phyloP scores from a whole-genome alignment of 1,140 invertebrate species.

The Nylanderia fulva region DNA sequence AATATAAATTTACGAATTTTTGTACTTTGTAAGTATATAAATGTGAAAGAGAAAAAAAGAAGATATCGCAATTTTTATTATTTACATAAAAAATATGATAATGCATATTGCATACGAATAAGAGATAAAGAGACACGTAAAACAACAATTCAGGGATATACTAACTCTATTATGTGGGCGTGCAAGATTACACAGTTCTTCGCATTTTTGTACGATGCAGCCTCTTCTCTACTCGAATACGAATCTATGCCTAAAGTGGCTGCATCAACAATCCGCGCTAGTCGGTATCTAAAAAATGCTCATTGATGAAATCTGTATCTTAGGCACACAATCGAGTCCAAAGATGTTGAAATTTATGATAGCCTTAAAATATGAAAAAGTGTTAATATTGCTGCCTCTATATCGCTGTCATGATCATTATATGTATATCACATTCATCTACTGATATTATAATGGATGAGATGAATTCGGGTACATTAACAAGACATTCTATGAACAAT shows the following conservation, averaged over 20 bases:
- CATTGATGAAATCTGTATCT: constrained; percentile 31
- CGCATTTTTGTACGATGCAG: constrained; percentile 50
- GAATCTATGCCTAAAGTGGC: constrained; percentile 58
- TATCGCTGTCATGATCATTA: not conserved
- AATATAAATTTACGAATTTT: constrained; percentile 6
- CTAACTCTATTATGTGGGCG: constrained; percentile 71
- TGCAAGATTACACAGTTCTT: constrained; percentile 68
- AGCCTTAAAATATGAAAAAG: not conserved
- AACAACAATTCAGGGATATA: constrained; percentile 45
- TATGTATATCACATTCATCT: not conserved
- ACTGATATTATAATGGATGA: not conserved
- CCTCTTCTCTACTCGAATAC: constrained; percentile 37
- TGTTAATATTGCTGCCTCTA: not conserved
- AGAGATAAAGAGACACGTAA: not conserved
- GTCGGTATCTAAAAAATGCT: constrained; percentile 63
- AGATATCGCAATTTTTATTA: not conserved
- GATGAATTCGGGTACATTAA: constrained; percentile 20
- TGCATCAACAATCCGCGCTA: constrained; percentile 62
- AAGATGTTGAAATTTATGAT: not conserved
- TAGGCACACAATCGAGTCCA: not conserved
- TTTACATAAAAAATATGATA: not conserved
- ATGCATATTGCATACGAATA: not conserved
- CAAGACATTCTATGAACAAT: constrained; percentile 14
- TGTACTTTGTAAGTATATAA: not conserved
- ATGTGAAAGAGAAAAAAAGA: not conserved